phyloP scores from a whole-genome alignment of 2,797 vertebrate species.

The Florisuga fusca region DNA sequence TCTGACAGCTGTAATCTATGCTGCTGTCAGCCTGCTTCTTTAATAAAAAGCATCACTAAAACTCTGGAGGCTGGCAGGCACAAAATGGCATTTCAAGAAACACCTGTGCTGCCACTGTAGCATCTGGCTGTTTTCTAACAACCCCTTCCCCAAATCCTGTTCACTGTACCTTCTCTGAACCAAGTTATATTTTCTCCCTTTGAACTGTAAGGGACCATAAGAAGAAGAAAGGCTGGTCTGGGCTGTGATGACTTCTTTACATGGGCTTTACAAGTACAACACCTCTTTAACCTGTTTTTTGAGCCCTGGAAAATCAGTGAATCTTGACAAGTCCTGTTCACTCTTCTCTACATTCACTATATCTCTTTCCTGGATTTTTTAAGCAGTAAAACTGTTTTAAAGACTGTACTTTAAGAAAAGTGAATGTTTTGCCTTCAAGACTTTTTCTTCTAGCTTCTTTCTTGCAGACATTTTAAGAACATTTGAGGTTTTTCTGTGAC shows the following conservation, averaged over 20 bases:
- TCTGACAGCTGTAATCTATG: not conserved
- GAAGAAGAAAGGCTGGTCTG: not conserved
- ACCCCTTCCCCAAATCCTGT: not conserved
- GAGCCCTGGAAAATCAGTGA: not conserved
- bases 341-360: not conserved
- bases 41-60: not conserved
- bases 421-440: not conserved
- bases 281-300: not conserved
- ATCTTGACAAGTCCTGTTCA: not conserved
- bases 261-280: not conserved
- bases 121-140: not conserved
- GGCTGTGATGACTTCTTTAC: not conserved
- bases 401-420: not conserved
- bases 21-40: not conserved
- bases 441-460: not conserved
- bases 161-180: not conserved
- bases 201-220: not conserved
- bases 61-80: not conserved
- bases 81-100: not conserved
- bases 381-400: not conserved
- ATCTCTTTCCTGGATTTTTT: not conserved
- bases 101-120: not conserved
- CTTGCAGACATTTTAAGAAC: not conserved
- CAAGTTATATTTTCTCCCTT: not conserved
- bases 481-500: not conserved